These are phyloP conservation scores for Eristalis arbustorum DNA, from an alignment of 2,888 invertebrate species.

Conservation along the genomic window DNA sequence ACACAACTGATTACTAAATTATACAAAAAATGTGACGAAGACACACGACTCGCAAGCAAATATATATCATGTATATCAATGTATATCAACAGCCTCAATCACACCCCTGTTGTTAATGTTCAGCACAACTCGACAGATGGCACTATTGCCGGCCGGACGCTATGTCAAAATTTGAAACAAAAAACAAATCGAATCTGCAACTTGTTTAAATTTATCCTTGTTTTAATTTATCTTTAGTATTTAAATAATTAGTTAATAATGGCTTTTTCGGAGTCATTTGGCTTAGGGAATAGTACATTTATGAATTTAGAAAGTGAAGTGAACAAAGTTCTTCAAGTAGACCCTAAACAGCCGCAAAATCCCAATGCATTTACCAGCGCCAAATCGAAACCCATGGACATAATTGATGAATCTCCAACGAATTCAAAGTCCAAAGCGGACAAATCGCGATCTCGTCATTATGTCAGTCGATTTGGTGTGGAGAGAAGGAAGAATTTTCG, in stretches of 20 bases:
- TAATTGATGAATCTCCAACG: constrained; percentile 77
- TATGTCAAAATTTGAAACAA: constrained; percentile 34
- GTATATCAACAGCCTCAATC: not conserved
- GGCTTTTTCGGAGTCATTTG: constrained; percentile 78
- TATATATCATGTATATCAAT: too few relatives aligned
- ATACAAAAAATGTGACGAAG: too few relatives aligned
- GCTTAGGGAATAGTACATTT: constrained; percentile 77
- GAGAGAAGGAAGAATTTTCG: constrained; percentile 65
- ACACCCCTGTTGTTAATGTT: not conserved
- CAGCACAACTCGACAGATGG: not conserved
- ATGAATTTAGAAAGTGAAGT: constrained; percentile 75
- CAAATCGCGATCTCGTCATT: constrained; percentile 64
- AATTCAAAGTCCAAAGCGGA: constrained; percentile 52
- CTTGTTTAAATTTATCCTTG: constrained; percentile 17
- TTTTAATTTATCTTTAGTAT: constrained; percentile 33
- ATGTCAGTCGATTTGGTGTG: constrained; percentile 22
- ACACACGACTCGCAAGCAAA: too few relatives aligned
- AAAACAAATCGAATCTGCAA: constrained; percentile 15
- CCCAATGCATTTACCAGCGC: not conserved
- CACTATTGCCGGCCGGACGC: not conserved
- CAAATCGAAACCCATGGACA: constrained; percentile 61
- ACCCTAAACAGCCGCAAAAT: constrained; percentile 19
- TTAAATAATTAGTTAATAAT: constrained; percentile 65
- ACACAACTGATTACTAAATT: too few relatives aligned
- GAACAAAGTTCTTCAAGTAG: constrained; percentile 68